Conservation (phyloP, 1,140 invertebrate genomes). For the Anastrepha obliqua region DNA sequence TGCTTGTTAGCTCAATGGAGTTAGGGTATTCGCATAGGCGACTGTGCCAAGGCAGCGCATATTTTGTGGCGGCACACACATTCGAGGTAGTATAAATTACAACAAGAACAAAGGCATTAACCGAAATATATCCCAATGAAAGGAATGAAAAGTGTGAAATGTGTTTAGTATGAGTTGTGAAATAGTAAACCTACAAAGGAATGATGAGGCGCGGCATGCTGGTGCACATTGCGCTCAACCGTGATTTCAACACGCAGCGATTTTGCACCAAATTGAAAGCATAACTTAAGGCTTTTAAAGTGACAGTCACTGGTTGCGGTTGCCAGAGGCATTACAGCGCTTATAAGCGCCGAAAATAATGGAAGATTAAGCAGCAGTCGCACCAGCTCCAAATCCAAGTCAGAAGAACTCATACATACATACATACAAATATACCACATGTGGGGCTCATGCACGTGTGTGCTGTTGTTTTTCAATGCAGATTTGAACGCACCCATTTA, state of each 20-base stretch:
- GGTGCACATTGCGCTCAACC: not conserved
- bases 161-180: not conserved
- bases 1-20: not conserved
- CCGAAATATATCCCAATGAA: not conserved
- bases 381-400: not conserved
- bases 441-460: too few species aligned
- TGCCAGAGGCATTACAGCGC: not conserved
- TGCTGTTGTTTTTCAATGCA: too few species aligned
- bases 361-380: not conserved
- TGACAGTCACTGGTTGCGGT: not conserved
- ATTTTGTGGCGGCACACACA: too few species aligned
- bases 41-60: too few species aligned
- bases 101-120: not conserved
- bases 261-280: constrained; percentile 2
- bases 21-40: not conserved
- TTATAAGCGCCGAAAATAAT: not conserved
- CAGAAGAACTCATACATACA: too few species aligned
- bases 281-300: constrained; percentile 32
- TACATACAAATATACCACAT: too few species aligned
- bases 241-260: constrained; percentile 3
- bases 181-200: not conserved
- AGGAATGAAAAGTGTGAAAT: not conserved
- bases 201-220: not conserved
- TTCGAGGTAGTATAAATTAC: not conserved
- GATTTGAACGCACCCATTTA: too few species aligned